These are phyloP conservation scores for Lampropteryx suffumata DNA, from an alignment of 2,888 invertebrate species.

Conservation along the genomic window DNA sequence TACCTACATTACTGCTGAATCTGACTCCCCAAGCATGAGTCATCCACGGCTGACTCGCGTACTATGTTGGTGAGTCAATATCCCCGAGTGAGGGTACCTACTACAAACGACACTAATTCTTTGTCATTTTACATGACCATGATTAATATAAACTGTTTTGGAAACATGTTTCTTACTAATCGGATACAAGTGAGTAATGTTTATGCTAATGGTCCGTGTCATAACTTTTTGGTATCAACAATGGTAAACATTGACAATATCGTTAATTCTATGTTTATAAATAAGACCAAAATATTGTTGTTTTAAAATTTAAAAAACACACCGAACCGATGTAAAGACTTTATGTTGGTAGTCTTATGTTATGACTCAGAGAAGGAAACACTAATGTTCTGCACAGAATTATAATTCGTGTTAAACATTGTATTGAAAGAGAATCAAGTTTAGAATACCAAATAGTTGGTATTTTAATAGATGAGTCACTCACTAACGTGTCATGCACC, in stretches of 20 bases:
- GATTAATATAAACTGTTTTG: no score
- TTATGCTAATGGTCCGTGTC: neutral
- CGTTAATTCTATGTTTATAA: neutral
- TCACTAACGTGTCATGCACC: no score
- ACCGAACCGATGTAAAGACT: no score
- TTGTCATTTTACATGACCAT: constrained; percentile 42
- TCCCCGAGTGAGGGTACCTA: constrained; percentile 37
- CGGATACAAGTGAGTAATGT: no score
- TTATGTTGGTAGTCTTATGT: no score
- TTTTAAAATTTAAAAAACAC: no score
- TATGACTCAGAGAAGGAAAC: constrained; percentile 63
- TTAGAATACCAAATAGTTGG: constrained; percentile 47
- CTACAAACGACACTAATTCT: constrained; percentile 38
- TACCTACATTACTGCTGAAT: constrained; percentile 15
- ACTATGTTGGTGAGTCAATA: constrained; percentile 64
- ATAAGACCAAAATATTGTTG: neutral
- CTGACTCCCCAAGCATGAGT: constrained; percentile 39
- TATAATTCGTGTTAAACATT: constrained; percentile 47
- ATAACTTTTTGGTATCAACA: constrained; percentile 5
- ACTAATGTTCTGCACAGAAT: constrained; percentile 47
- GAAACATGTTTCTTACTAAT: no score
- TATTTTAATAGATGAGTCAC: constrained; percentile 49
- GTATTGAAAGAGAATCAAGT: constrained; percentile 51
- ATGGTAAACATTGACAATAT: constrained; percentile 3
- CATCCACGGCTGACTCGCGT: constrained; percentile 47